These are phyloP conservation scores for Nyctereutes procyonoides DNA, from an alignment of 2,113 vertebrate genomes.

Conservation along the genomic window DNA sequence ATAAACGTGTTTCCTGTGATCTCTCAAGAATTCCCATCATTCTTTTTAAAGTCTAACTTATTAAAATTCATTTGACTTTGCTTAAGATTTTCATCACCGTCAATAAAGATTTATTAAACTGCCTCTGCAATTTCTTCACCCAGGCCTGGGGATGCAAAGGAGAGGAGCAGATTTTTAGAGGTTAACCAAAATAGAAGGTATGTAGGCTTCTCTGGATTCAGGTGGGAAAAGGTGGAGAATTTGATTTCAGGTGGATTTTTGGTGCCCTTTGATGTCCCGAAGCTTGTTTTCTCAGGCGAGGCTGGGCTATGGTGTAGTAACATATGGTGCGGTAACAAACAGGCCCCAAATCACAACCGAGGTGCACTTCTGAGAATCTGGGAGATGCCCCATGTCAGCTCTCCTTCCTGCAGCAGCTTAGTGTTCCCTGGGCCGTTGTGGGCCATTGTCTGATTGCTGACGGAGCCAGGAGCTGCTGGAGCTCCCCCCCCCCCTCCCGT, in stretches of 20 bases:
- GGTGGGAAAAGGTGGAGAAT: neutral
- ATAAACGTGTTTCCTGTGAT: neutral
- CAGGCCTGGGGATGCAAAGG: neutral
- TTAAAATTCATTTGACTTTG: constrained; percentile 3
- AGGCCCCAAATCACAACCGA: neutral
- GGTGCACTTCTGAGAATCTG: no score
- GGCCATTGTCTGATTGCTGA: neutral
- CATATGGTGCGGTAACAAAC: neutral
- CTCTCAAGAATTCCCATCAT: neutral
- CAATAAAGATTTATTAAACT: neutral
- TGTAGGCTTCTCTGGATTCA: neutral
- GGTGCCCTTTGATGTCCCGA: neutral
- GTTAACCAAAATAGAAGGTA: neutral
- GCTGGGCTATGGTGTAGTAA: neutral
- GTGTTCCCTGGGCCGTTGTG: neutral
- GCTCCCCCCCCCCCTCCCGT: neutral
- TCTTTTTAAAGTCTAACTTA: constrained; percentile 31
- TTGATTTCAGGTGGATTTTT: neutral
- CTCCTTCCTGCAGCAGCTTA: neutral
- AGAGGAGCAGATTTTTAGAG: neutral
- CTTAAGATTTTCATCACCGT: neutral
- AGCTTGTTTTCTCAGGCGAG: neutral
- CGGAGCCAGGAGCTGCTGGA: neutral
- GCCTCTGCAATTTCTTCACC: neutral
- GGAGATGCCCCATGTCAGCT: neutral